phyloP scores from a whole-genome alignment of 1,140 invertebrate species.

The Aphaenogaster ashmeadi region DNA sequence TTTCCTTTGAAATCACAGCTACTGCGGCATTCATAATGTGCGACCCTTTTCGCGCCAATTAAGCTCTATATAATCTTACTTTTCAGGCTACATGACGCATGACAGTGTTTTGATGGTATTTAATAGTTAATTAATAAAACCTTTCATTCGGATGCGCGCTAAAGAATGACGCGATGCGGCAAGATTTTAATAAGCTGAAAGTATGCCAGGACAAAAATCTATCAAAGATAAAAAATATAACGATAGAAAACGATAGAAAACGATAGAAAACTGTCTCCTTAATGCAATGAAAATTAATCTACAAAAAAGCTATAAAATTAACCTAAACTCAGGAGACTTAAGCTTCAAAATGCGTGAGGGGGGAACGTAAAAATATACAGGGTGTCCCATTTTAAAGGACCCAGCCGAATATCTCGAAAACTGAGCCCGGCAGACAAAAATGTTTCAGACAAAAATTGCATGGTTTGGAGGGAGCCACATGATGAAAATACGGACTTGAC shows the following conservation, averaged over 20 bases:
- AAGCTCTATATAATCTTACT: neutral
- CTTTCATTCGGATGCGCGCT: neutral
- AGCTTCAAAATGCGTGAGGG: neutral
- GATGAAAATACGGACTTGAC: too few relatives aligned
- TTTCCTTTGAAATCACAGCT: neutral
- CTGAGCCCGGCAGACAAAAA: too few relatives aligned
- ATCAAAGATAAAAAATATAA: neutral
- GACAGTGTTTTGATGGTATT: neutral
- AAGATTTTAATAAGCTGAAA: conserved; percentile 2
- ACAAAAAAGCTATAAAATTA: neutral
- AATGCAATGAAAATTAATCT: neutral
- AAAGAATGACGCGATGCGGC: neutral
- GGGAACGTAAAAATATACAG: too few relatives aligned
- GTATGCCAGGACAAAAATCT: neutral
- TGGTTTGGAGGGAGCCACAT: too few relatives aligned
- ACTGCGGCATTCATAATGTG: neutral
- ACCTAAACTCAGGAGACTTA: neutral
- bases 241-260: too few relatives aligned
- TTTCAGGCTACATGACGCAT: neutral
- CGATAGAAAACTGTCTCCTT: neutral
- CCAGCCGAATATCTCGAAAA: too few relatives aligned
- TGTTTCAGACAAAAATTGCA: too few relatives aligned
- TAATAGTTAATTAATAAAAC: conserved; percentile 7
- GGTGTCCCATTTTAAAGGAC: too few relatives aligned
- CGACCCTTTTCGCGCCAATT: neutral